These are phyloP conservation scores for Plumapathes pennacea DNA, from an alignment of 92 coral and sea anemone species.

Conservation along the genomic window DNA sequence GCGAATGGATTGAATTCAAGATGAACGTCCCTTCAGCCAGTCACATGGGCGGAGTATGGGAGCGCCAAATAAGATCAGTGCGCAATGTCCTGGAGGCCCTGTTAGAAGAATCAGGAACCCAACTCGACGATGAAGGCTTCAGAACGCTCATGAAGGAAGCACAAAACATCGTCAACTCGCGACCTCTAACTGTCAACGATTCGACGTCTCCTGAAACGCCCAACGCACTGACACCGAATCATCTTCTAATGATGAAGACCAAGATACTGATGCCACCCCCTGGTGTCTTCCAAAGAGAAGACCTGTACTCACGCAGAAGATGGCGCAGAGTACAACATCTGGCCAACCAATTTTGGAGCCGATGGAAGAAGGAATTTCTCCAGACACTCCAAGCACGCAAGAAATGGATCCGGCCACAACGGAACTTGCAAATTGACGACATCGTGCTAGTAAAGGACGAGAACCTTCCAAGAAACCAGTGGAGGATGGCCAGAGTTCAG, in stretches of 20 bases:
- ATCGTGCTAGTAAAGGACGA: slow-evolving; percentile 8
- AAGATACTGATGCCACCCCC: slow-evolving; percentile 23
- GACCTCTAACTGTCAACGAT: slow-evolving; percentile 12
- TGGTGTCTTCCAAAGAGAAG: slow-evolving; percentile 26
- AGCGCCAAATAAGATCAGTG: slow-evolving; percentile 19
- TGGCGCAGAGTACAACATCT: no score
- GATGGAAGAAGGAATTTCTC: slow-evolving; percentile 10
- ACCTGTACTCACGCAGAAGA: slow-evolving; percentile 16
- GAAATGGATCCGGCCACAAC: slow-evolving; percentile 23
- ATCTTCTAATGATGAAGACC: slow-evolving; percentile 11
- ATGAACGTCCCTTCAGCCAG: slow-evolving; percentile 22
- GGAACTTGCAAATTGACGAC: not conserved
- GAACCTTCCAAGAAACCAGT: slow-evolving; percentile 12
- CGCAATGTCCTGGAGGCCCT: slow-evolving; percentile 16
- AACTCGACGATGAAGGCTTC: slow-evolving; percentile 19
- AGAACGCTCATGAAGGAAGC: slow-evolving; percentile 18
- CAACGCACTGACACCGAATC: slow-evolving; percentile 21
- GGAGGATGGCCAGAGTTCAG: slow-evolving; percentile 22
- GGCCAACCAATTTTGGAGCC: slow-evolving; percentile 13
- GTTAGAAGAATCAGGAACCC: slow-evolving; percentile 5
- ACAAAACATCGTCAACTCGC: slow-evolving; percentile 18
- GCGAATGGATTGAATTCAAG: slow-evolving; percentile 32
- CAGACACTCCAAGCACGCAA: slow-evolving; percentile 10
- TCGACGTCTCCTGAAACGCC: slow-evolving; percentile 3
- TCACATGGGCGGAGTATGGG: slow-evolving; percentile 41